Percentiles rank a stretch among this genome's conserved stretches.
Conservation (phyloP, 2,797 vertebrate species). For the Falco naumanni region DNA sequence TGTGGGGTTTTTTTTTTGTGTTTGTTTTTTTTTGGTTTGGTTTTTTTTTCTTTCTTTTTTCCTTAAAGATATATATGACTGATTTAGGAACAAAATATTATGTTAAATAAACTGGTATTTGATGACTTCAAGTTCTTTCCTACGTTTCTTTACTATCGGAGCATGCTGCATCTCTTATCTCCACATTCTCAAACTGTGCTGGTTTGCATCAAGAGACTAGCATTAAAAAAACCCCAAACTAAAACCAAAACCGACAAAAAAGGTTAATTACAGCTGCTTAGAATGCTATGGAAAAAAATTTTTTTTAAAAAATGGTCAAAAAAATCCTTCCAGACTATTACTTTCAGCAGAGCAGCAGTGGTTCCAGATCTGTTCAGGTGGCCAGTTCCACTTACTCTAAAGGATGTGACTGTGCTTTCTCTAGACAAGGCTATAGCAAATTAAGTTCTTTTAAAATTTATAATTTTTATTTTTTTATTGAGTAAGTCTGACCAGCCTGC, state of each 20-base stretch:
- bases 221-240: not conserved
- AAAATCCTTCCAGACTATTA: fast-evolving
- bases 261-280: not conserved
- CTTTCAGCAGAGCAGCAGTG: not conserved
- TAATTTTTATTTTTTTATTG: not conserved
- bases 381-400: not conserved
- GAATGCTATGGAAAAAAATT: not conserved
- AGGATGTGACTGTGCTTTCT: not conserved
- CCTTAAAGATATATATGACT: not conserved
- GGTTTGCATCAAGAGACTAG: not conserved
- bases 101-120: not conserved
- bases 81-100: not conserved
- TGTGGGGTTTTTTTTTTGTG: too few relatives aligned
- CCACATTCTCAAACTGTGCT: not conserved
- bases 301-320: not conserved
- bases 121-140: not conserved
- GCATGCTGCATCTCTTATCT: not conserved
- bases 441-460: not conserved
- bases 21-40: too few relatives aligned
- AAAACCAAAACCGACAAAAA: not conserved
- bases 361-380: not conserved
- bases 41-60: not conserved
- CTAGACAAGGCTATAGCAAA: not conserved
- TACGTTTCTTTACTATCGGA: not conserved
- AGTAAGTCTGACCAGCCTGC: not conserved